A percentile compares a stretch with the other conserved stretches of the same genome.
phyloP scores from a whole-genome alignment of 2,797 vertebrate species.

The Parauchenoglanis ngamensis region DNA sequence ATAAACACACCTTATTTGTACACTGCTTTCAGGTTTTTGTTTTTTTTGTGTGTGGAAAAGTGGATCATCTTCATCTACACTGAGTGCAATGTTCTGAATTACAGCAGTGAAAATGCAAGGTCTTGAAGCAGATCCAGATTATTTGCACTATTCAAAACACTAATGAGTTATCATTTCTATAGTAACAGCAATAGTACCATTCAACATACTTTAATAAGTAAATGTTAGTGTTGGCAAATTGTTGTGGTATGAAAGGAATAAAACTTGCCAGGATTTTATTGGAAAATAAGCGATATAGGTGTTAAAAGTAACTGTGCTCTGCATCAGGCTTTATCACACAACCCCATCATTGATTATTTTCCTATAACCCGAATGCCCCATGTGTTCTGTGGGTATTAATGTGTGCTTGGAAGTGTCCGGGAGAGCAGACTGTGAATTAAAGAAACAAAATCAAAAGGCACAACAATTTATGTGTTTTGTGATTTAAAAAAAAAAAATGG shows the following conservation, averaged over 20 bases:
- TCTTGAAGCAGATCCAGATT: background rate
- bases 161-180: background rate
- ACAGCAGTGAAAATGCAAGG: background rate
- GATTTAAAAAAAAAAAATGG: no score
- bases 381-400: background rate
- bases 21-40: background rate
- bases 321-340: background rate
- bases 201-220: background rate
- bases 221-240: background rate
- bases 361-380: background rate
- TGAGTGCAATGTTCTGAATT: background rate
- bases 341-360: background rate
- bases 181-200: background rate
- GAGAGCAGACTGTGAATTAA: background rate
- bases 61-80: background rate
- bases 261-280: background rate
- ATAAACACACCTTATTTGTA: slow-evolving; percentile 68
- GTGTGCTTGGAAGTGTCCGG: background rate
- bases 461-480: no score
- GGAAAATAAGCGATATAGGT: background rate
- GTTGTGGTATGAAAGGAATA: background rate
- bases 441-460: background rate
- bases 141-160: background rate
- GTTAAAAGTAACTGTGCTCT: background rate
- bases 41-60: background rate